These are phyloP conservation scores for Thera obeliscata DNA, from an alignment of 2,888 invertebrate species.

Conservation along the genomic window DNA sequence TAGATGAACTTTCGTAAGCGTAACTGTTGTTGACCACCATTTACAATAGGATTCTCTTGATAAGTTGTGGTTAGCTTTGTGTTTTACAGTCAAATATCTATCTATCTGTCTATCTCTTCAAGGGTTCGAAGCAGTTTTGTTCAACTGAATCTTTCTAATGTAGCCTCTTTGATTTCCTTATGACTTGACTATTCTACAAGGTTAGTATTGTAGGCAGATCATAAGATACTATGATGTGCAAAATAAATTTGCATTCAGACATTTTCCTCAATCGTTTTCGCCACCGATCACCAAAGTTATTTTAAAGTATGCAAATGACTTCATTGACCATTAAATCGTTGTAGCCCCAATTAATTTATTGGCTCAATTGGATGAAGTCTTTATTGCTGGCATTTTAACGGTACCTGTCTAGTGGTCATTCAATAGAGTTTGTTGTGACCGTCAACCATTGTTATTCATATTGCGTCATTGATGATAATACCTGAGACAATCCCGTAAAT, in stretches of 20 bases:
- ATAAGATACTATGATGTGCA: too few species aligned
- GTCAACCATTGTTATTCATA: background rate
- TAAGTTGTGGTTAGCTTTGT: too few species aligned
- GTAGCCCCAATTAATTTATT: conserved; percentile 54
- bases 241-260: too few species aligned
- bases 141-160: too few species aligned
- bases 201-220: too few species aligned
- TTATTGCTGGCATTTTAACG: conserved; percentile 31
- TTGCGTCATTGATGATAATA: background rate
- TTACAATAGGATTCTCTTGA: too few species aligned
- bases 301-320: conserved; percentile 66
- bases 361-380: conserved; percentile 49
- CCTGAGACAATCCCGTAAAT: background rate
- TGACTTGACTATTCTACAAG: too few species aligned
- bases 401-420: conserved; percentile 21
- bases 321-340: conserved; percentile 56
- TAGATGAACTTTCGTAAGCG: background rate
- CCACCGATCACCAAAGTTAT: conserved; percentile 39
- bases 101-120: too few species aligned
- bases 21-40: background rate
- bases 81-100: too few species aligned
- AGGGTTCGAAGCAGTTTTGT: too few species aligned
- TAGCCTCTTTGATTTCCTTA: too few species aligned
- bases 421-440: background rate
- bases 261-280: conserved; percentile 8